These are phyloP conservation scores for Euplexia lucipara DNA, from an alignment of 2,888 invertebrate genomes.

Conservation along the genomic window DNA sequence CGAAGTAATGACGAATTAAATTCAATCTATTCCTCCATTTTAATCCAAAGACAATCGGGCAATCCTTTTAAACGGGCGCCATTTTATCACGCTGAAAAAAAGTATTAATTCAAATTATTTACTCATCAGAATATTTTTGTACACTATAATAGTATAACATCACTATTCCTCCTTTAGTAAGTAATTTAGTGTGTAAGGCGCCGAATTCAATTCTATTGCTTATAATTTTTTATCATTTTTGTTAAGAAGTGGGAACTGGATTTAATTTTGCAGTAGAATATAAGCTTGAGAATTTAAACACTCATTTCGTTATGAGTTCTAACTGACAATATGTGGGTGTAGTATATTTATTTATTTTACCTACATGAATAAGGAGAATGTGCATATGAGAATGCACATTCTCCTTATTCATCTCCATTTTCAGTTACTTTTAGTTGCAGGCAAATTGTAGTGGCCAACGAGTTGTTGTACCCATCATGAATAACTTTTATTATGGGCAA, in stretches of 20 bases:
- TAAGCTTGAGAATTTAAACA: neutral
- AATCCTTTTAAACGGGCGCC: constrained; percentile 34
- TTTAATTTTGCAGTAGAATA: constrained; percentile 41
- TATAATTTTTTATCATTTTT: constrained; percentile 44
- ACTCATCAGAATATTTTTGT: constrained; percentile 67
- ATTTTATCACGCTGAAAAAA: constrained; percentile 8
- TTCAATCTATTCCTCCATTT: neutral
- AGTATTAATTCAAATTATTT: constrained; percentile 37
- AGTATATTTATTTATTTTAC: too few species aligned
- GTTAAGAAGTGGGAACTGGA: constrained; percentile 13
- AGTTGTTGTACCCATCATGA: too few species aligned
- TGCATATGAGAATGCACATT: too few species aligned
- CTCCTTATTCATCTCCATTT: too few species aligned
- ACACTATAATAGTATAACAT: constrained; percentile 53
- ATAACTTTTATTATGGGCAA: too few species aligned
- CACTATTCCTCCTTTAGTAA: constrained; percentile 42
- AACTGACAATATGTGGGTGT: too few species aligned
- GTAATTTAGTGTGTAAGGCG: constrained; percentile 60
- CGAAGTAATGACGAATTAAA: neutral
- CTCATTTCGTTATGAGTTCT: too few species aligned
- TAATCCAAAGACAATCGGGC: constrained; percentile 26
- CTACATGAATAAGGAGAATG: too few species aligned
- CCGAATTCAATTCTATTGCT: constrained; percentile 55
- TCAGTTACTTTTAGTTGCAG: too few species aligned
- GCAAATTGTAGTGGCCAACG: too few species aligned